phyloP scores from a whole-genome alignment of 1,140 invertebrate species.

The Agrypnia vestita region DNA sequence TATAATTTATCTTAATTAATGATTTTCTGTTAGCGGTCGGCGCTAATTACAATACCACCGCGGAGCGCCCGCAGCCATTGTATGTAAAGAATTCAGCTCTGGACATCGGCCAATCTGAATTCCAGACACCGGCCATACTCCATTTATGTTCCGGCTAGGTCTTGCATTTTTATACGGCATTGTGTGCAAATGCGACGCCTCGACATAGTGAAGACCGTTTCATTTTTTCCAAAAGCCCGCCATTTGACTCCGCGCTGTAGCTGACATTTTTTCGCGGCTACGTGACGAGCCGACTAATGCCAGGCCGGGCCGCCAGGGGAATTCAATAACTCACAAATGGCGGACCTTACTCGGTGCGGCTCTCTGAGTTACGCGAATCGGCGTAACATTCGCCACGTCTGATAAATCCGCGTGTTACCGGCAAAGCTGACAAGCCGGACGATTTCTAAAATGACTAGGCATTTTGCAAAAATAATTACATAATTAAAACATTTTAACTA shows the following conservation, averaged over 20 bases:
- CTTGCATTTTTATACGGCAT: conserved; percentile 48
- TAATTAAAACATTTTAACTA: no score
- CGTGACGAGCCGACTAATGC: conserved; percentile 46
- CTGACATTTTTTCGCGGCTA: conserved; percentile 48
- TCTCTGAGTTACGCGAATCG: background rate
- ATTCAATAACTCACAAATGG: conserved; percentile 43
- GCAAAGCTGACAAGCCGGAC: no score
- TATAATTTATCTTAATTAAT: no score
- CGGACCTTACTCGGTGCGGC: background rate
- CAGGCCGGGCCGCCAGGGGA: background rate
- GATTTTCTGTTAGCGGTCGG: no score
- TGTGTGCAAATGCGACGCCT: conserved; percentile 55
- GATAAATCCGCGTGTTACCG: background rate
- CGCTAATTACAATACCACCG: no score
- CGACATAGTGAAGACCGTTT: conserved; percentile 30
- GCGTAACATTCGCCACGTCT: background rate
- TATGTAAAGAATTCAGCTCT: conserved; percentile 31
- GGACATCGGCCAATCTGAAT: conserved; percentile 35
- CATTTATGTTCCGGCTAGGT: conserved; percentile 41
- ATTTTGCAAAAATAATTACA: no score
- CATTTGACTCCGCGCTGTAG: conserved; percentile 25
- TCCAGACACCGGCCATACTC: conserved; percentile 41
- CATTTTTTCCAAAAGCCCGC: conserved; percentile 44
- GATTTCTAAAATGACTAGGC: no score
- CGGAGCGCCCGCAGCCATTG: background rate